phyloP scores from a whole-genome alignment of 2,888 invertebrate species.

The Eulithis testata region DNA sequence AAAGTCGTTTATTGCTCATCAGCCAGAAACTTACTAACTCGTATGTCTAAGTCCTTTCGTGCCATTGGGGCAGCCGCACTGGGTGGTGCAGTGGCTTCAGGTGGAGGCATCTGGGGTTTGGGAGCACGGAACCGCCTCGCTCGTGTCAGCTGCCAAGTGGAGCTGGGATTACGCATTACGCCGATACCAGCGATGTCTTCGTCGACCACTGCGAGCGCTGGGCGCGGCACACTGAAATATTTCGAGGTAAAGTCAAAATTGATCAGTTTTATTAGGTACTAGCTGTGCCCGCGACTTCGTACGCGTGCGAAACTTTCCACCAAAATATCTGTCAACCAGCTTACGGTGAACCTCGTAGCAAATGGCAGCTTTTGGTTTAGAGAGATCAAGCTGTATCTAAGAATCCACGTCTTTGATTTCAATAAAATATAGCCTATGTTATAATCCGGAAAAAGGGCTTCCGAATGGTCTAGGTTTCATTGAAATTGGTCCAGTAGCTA shows the following conservation, averaged over 20 bases:
- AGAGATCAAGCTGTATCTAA: too few relatives aligned
- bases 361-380: too few relatives aligned
- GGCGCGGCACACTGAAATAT: conserved; percentile 62
- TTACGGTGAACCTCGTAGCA: too few relatives aligned
- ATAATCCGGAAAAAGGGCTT: too few relatives aligned
- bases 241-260: not conserved
- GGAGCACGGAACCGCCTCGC: conserved; percentile 71
- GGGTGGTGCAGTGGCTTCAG: conserved; percentile 66
- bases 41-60: conserved; percentile 66
- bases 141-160: conserved; percentile 73
- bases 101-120: conserved; percentile 59
- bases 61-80: conserved; percentile 65
- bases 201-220: conserved; percentile 61
- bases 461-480: too few relatives aligned
- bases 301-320: too few relatives aligned
- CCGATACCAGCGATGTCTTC: conserved; percentile 56
- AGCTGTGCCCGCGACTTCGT: too few relatives aligned
- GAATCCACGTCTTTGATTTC: too few relatives aligned
- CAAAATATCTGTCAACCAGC: too few relatives aligned
- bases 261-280: not conserved
- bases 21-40: conserved; percentile 64
- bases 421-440: too few relatives aligned
- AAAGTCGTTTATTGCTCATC: conserved; percentile 41
- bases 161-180: conserved; percentile 62
- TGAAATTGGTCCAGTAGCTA: too few relatives aligned